Evolutionary conservation across 2,113 vertebrate species (phyloP).

Genomic region (Hyperoodon ampullatus): DNA sequence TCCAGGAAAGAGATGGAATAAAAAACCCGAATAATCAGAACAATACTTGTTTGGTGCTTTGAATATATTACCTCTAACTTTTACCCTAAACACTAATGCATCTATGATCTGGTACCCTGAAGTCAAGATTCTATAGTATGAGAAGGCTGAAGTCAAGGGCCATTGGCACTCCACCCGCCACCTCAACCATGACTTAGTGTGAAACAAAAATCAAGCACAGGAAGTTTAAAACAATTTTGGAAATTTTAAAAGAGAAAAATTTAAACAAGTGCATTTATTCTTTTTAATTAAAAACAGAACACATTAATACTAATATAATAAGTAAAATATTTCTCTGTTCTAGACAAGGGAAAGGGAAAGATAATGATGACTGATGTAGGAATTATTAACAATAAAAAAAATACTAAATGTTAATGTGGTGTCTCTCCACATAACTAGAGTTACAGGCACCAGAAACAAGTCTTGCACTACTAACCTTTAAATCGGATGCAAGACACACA

Average conservation of each 20-base stretch:
- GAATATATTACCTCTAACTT: neutral
- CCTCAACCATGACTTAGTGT: neutral
- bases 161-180: neutral
- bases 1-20: neutral
- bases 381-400: neutral
- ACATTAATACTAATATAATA: neutral
- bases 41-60: neutral
- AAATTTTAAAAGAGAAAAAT: neutral
- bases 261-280: neutral
- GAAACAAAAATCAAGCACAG: neutral
- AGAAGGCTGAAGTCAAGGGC: neutral
- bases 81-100: neutral
- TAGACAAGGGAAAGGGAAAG: slow-evolving; percentile 11
- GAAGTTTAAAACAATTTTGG: neutral
- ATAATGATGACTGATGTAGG: neutral
- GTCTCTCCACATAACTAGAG: neutral
- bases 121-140: neutral
- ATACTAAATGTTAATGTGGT: neutral
- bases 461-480: neutral
- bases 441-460: neutral
- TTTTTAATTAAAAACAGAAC: neutral
- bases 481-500: neutral
- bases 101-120: neutral
- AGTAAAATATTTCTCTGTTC: neutral
- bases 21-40: neutral